Base-by-base conservation (phyloP, 2,113 vertebrate genomes). In the Pleuronectes platessa region DNA sequence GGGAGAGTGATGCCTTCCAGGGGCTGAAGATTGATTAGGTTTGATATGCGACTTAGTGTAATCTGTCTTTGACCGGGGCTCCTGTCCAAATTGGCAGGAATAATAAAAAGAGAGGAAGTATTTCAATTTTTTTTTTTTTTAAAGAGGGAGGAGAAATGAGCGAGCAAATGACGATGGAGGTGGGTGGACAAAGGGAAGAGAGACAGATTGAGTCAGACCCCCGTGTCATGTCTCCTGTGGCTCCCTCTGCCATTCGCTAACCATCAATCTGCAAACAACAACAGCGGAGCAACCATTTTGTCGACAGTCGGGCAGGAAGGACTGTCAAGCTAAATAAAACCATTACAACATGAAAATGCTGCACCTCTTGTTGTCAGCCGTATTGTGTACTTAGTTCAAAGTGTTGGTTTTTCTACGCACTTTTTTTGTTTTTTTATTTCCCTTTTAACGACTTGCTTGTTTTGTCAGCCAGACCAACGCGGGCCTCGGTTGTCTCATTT, bases 1-100 rank as follows among this genome's bases (percentile, higher is more conserved):
- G 87, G 72, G 84, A 92, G 92, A 92, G 88, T 90, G 93, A 93
- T 91, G 91, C 88, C 93, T 93, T 93, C 89, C 92, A 93, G 93
- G 89, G 89, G 83, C 85, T 83, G 79, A 92, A 92, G 93, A 94
- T 95, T 91, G 93, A 95, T 95, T 90, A 82, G 82, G 73, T 91
- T 92, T 93, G 94, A 94, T 92, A 93, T 87, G 91, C 85, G 77
- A 90, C 82, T 93, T 87, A 73, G 81, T 93, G 92, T 93, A 93
- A 93, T 93, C 91, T 93, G 89, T 94, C 93, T 94, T 91, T 88
- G 91, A 90, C 91, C 89, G 69, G 83, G 92, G 90, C 88, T 81
- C 76, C 89, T 75, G 81, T 93, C 93, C 91, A 93, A 92, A 91
- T 92, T 94, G 93, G 93, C 90, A 92, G 77, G 84, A 86, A 79